These are phyloP conservation scores for Drosophila obscura DNA, from an alignment of 1,140 invertebrate species.

Conservation along the genomic window DNA sequence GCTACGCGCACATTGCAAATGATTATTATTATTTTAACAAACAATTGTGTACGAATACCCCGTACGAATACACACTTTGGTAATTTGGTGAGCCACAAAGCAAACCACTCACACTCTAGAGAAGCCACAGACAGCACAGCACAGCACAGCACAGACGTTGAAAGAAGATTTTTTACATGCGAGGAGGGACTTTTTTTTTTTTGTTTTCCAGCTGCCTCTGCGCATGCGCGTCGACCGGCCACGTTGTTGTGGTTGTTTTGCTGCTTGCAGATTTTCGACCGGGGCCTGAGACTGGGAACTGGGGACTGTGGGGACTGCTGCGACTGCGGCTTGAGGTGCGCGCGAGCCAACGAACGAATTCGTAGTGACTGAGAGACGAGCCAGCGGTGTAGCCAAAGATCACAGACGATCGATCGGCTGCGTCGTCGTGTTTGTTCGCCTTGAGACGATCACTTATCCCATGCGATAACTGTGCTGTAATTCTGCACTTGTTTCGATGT, in stretches of 20 bases:
- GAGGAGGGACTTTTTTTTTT: constrained; percentile 26
- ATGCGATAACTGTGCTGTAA: constrained; percentile 44
- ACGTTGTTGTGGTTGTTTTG: constrained; percentile 27
- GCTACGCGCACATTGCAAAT: constrained; percentile 49
- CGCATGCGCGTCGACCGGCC: constrained; percentile 67
- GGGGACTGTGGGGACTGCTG: background rate
- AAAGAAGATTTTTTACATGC: constrained; percentile 23
- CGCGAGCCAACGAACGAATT: constrained; percentile 81
- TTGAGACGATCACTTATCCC: constrained; percentile 38
- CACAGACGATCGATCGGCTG: constrained; percentile 29
- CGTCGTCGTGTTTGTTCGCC: constrained; percentile 8
- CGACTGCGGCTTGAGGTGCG: constrained; percentile 44
- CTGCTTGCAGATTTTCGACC: constrained; percentile 5
- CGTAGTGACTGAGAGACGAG: constrained; percentile 62
- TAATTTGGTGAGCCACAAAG: constrained; percentile 36
- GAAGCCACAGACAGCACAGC: background rate
- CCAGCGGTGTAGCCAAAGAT: constrained; percentile 25
- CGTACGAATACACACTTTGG: constrained; percentile 40
- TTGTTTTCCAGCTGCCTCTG: constrained; percentile 32
- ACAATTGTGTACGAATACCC: constrained; percentile 14
- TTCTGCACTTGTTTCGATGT: constrained; percentile 8
- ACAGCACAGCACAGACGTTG: background rate
- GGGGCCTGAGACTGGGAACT: too few species aligned
- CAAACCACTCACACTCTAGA: constrained; percentile 14
- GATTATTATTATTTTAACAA: constrained; percentile 51